Evolutionary conservation across 2,113 vertebrate species (phyloP).

Genomic region (Illadopsis cleaveri): DNA sequence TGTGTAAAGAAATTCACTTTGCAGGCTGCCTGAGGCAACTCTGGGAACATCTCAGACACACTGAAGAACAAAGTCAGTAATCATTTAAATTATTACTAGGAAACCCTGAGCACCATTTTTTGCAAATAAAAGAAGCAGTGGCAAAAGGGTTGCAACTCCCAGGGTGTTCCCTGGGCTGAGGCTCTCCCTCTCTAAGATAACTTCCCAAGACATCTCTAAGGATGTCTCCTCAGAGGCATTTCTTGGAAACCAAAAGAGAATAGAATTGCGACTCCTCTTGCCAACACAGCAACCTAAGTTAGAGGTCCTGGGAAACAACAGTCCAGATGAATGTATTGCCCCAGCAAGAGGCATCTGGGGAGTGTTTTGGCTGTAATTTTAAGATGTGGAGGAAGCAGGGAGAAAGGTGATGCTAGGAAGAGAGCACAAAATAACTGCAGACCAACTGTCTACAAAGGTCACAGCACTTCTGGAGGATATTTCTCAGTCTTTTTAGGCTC

Average conservation of each 20-base stretch:
- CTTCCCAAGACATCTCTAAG: background rate
- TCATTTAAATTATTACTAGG: background rate
- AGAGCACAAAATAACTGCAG: background rate
- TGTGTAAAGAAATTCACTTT: background rate
- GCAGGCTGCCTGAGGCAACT: background rate
- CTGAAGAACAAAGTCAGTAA: background rate
- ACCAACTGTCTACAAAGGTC: background rate
- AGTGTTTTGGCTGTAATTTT: background rate
- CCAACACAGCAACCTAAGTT: background rate
- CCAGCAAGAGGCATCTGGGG: background rate
- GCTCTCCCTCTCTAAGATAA: background rate
- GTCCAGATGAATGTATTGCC: background rate
- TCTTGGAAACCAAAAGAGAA: background rate
- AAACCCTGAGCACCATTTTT: background rate
- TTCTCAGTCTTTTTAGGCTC: background rate
- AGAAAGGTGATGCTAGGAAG: background rate
- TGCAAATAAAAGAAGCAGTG: background rate
- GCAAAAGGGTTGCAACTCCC: background rate
- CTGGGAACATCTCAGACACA: background rate
- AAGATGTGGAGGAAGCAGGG: background rate
- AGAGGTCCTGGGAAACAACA: background rate
- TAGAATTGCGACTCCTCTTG: background rate
- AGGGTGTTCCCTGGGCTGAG: background rate
- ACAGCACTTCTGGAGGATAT: background rate
- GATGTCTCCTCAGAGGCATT: background rate